Evolutionary conservation across 2,888 invertebrate species (phyloP), one percentile per base, ranked within the genome.

Genomic region (Oligia strigilis): DNA sequence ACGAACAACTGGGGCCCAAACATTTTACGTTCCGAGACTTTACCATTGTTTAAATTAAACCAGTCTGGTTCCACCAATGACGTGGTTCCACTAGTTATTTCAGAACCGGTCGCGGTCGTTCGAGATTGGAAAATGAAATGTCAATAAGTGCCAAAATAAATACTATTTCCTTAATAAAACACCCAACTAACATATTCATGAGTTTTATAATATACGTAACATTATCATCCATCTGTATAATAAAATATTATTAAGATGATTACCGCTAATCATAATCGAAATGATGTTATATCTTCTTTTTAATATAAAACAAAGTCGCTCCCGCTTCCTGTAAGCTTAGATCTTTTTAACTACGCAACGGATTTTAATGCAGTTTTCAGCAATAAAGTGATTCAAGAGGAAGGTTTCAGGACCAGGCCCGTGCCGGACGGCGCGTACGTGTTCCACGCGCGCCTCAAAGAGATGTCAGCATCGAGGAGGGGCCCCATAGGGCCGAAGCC

Each of bases 81-180:
- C 29, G 29, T 82, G 83, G 89, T 86, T 80, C 58, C 55, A 81
- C 88, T 83, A 82, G 87, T 84, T 83, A 72, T 72, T 77, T 43
- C 40, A 40, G 80, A 91, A 92, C 92, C 91, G 90, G 92, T 92
- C 64, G 40, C 91, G 90, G 92, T 92, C 64, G 40, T 78, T 86
- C 88, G 78, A 87, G 84, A 87, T 88, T 84, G 76, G 69, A 84
- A 88, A 91, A 90, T 89, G 86, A 88, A 91, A 90, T 89, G 86
- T 88, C 89, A 91, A 79, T 84, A 77, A 82, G 72, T 84, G 36
- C 75, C 78, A 87, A 88, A 90, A 88, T 77, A 86, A 84, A 82
- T 76, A 77, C 49, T 79, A 86, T 87, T 90, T 91, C 89, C 89
- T 87, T 72, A 88, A 87, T 84, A 84, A 49, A 80, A 88, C 73